Evolutionary conservation across 2,888 invertebrate genomes (phyloP), one percentile per base, ranked within the genome.

Genomic region (Cephus spinipes): DNA sequence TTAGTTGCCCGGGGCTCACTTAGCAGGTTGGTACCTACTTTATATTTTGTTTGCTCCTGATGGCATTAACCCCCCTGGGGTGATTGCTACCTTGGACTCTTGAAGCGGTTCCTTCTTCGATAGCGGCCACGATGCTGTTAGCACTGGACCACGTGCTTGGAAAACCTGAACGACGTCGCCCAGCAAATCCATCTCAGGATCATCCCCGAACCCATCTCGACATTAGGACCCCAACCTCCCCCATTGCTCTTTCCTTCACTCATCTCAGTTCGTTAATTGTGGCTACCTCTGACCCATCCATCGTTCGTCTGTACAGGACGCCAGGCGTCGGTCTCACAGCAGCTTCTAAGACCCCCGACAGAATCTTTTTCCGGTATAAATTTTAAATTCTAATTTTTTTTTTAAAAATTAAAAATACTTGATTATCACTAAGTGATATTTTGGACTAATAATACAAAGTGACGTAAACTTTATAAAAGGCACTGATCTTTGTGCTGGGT

Each of bases 21-120:
- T 89, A 89, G 85, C 85, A 85, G 82, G 36, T 83, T 83, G 83
- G 84, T 88, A 85, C 85, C 85, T 88, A 88, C 90, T 89, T 89
- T 89, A 89, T 89, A 89, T 88, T 90, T 89, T 89, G 89, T 90
- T 90, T 90, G 87, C 85, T 83, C 82, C 87, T 88, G 89, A 89
- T 89, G 87, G 89, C 87, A 90, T 90, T 89, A 90, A 85, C 88
- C 84, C 83, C 81, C 55, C 55, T 82, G 81, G 88, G 90, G 86
- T 88, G 89, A 89, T 89, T 89, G 87, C 86, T 84, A 82, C 85
- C 82, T 85, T 83, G 82, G 83, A 83, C 83, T 85, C 83, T 82
- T 83, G 83, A 82, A 79, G 82, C 77, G 81, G 80, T n/a, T 32
- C 31, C 71, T 71, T 83, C 85, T 84, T 84, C 74, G 40, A 12